Percentiles rank a stretch among this genome's conserved stretches.
Evolutionary conservation across 2,888 invertebrate species (phyloP).

Genomic region (Fabriciana adippe): DNA sequence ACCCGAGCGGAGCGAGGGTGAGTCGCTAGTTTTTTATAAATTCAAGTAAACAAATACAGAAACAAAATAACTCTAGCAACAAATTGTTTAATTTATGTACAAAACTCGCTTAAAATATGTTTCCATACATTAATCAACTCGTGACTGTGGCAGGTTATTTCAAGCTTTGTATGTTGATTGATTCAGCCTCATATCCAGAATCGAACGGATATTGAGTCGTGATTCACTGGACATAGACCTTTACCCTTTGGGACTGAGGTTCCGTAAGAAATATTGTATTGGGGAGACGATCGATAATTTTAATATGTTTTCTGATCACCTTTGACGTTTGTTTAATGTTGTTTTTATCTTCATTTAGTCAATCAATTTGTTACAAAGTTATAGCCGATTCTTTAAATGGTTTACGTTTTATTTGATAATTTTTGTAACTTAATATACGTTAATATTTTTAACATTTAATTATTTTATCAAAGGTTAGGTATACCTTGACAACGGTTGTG

Average conservation of each 20-base stretch:
- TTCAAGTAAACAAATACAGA: background rate
- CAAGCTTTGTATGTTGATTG: conserved; percentile 38
- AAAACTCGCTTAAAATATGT: conserved; percentile 15
- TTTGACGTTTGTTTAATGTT: background rate
- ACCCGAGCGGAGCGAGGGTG: too few species aligned
- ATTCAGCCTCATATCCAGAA: conserved; percentile 42
- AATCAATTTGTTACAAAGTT: background rate
- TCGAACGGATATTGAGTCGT: conserved; percentile 46
- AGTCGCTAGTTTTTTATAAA: too few species aligned
- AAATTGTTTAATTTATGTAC: too few species aligned
- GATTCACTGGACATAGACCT: conserved; percentile 54
- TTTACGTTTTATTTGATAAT: too few species aligned
- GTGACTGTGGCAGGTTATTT: conserved; percentile 36
- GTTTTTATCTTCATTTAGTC: background rate
- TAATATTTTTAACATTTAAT: too few species aligned
- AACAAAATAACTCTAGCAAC: background rate
- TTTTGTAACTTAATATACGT: too few species aligned
- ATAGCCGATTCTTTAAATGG: too few species aligned
- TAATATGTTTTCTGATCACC: background rate
- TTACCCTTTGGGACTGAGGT: conserved; percentile 46
- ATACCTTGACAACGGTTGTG: too few species aligned
- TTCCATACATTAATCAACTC: conserved; percentile 22
- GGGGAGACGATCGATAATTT: conserved; percentile 20
- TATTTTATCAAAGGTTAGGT: too few species aligned
- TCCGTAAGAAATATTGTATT: conserved; percentile 40